phyloP scores from a whole-genome alignment of 1,140 invertebrate genomes.

The Lucilia sericata region DNA sequence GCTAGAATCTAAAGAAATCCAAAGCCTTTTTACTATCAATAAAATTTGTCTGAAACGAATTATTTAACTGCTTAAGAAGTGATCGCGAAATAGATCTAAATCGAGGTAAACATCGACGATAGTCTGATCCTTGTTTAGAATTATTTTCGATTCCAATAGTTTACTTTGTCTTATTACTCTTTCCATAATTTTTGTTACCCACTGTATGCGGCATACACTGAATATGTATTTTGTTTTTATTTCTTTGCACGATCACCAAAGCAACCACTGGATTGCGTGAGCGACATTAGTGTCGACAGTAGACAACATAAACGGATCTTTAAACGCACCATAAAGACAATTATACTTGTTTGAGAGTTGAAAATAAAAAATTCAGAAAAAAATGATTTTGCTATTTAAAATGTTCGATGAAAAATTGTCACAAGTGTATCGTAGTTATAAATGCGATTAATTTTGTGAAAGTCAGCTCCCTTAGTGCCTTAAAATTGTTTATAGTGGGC shows the following conservation, averaged over 20 bases:
- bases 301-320: constrained; percentile 12
- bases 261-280: constrained; percentile 8
- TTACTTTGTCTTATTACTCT: too few relatives aligned
- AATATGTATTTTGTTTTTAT: not conserved
- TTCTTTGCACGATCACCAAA: not conserved
- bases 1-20: too few relatives aligned
- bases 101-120: too few relatives aligned
- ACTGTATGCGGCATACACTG: not conserved
- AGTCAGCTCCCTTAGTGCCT: too few relatives aligned
- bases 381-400: not conserved
- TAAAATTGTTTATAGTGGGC: too few relatives aligned
- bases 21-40: too few relatives aligned
- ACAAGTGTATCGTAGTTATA: not conserved
- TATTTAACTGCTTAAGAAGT: too few relatives aligned
- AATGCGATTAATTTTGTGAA: too few relatives aligned
- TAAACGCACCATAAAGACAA: constrained; percentile 12
- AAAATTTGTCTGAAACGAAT: too few relatives aligned
- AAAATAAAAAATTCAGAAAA: not conserved
- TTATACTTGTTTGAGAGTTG: not conserved
- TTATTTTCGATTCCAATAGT: too few relatives aligned
- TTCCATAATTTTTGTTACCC: not conserved
- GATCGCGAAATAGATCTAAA: too few relatives aligned
- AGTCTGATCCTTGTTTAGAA: too few relatives aligned
- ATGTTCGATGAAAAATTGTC: not conserved
- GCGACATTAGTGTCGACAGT: constrained; percentile 28